Conservation (phyloP, 2,113 vertebrate genomes). For the Zeus faber region DNA sequence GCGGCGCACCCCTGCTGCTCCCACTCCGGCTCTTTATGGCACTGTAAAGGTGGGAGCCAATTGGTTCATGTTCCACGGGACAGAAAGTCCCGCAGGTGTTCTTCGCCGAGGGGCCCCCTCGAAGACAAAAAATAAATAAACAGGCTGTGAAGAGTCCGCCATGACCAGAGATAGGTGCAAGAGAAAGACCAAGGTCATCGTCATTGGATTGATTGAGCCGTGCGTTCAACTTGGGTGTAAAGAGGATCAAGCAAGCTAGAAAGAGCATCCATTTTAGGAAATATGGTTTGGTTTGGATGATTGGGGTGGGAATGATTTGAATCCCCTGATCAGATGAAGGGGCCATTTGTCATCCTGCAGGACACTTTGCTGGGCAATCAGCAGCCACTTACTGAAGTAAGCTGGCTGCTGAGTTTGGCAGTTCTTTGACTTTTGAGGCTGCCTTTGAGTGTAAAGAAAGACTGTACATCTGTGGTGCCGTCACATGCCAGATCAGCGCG, state of each 20-base stretch:
- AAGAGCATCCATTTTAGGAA: constrained; percentile 1
- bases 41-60: constrained; percentile 1
- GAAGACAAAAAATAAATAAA: too few relatives aligned
- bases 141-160: background rate
- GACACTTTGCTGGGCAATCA: constrained; percentile 13
- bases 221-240: too few relatives aligned
- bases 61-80: background rate
- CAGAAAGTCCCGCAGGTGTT: background rate
- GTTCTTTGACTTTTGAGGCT: constrained; percentile 21
- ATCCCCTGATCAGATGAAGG: constrained; percentile 23
- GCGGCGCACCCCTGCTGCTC: background rate
- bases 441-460: background rate
- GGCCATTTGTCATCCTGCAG: constrained; percentile 27
- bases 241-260: too few relatives aligned
- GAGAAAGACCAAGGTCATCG: too few relatives aligned
- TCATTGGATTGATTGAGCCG: too few relatives aligned
- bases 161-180: too few relatives aligned
- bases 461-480: background rate
- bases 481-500: background rate
- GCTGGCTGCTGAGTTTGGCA: too few relatives aligned
- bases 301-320: constrained; percentile 22
- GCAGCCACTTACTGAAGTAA: constrained; percentile 1
- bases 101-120: background rate
- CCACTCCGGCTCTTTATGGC: constrained; percentile 4
- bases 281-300: constrained; percentile 5